These are phyloP conservation scores for Tiliacea citrago DNA, from an alignment of 2,888 invertebrate species.

Conservation along the genomic window DNA sequence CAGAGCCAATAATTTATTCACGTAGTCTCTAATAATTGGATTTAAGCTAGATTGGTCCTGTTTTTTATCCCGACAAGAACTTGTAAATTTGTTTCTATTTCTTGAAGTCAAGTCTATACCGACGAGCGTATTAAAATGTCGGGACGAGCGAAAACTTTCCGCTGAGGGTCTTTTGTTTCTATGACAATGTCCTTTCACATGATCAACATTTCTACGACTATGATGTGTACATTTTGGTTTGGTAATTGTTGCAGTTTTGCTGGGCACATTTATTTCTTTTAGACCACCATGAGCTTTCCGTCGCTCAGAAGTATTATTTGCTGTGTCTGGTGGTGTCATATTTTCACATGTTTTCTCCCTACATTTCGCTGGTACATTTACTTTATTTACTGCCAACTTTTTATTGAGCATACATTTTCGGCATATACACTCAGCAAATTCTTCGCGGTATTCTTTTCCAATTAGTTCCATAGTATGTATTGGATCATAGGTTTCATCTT, in stretches of 20 bases:
- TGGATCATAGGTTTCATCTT: conserved; percentile 70
- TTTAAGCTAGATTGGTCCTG: conserved; percentile 68
- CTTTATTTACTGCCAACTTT: conserved; percentile 52
- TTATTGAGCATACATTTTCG: conserved; percentile 68
- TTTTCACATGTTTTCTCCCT: conserved; percentile 51
- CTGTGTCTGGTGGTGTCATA: conserved; percentile 78
- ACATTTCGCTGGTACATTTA: conserved; percentile 39
- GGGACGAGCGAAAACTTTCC: conserved; percentile 57
- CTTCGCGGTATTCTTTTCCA: conserved; percentile 62
- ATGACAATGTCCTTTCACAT: conserved; percentile 54
- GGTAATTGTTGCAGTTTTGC: conserved; percentile 16
- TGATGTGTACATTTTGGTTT: conserved; percentile 62
- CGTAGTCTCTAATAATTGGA: conserved; percentile 83
- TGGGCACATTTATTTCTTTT: conserved; percentile 41
- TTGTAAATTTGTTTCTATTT: conserved; percentile 58
- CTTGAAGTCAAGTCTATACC: conserved; percentile 52
- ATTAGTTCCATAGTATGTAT: conserved; percentile 59
- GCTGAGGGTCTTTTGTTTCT: conserved; percentile 60
- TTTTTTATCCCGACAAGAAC: conserved; percentile 41
- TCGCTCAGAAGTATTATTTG: conserved; percentile 62
- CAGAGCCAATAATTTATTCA: conserved; percentile 82
- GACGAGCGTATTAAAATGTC: conserved; percentile 41
- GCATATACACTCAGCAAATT: conserved; percentile 70
- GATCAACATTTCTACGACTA: conserved; percentile 60
- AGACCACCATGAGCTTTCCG: conserved; percentile 40